Base-by-base conservation (phyloP, 1,140 invertebrate genomes). In the Eufriesea mexicana region DNA sequence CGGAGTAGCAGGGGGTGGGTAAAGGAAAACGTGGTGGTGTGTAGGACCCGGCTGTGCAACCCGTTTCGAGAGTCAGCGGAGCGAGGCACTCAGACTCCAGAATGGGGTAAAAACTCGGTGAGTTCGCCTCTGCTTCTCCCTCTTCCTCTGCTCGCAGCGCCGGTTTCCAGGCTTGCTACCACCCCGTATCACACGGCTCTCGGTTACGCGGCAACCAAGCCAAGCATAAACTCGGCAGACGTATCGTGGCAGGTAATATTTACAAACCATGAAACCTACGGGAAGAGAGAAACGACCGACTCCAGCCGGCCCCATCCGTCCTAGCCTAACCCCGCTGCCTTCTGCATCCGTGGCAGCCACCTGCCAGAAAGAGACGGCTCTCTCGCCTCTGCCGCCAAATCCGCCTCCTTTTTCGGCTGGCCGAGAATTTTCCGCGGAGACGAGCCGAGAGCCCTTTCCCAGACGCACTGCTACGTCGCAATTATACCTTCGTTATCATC, bases 101-200 rank as follows among this genome's bases (percentile, higher is more conserved):
- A 92, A 92, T 92, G 89, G 90, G 90, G 89, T 92, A 92, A 92
- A 93, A 93, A 93, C 89, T 92, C 91, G 85, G 90, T 91, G 89
- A 92, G 90, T 91, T 91, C 85, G 86, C 89, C 81, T 85, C 78
- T 55, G 80, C 67, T 80, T 66, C 85, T 54, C 47, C 76, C 82
- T 14, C 82, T 66, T 61, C 51, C 28, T 18, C 70, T 42, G 64
- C 28, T 62, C 42, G 55, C 59, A 49, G 49, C 74, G 45, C 49
- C 64, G 62, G 42, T 66, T 72, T 78, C 72, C 75, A 49, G n/a
- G n/a, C 51, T 71, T n/a, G 45, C 79, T 79, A 64, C 55, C 66
- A n/a, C 84, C 79, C 79, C 79, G 84, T 86, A 89, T 89, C 85
- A 84, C 75, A 82, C 83, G 89, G 84, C 88, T 89, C 84, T 89